phyloP scores from a whole-genome alignment of 2,113 vertebrate genomes.

The Antigone vipio region DNA sequence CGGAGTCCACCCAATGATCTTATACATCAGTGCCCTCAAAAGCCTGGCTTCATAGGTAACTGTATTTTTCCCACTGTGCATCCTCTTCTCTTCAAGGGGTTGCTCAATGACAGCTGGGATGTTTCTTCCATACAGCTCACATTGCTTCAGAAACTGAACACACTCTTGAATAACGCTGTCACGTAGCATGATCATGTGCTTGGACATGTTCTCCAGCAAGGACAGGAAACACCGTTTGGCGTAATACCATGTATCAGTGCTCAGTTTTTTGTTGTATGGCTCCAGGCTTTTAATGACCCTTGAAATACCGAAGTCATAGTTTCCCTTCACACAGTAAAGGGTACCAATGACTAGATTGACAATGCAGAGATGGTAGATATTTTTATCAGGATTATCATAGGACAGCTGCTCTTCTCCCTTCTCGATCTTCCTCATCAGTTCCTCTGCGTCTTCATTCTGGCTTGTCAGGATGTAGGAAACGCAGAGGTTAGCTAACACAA shows the following conservation, averaged over 20 bases:
- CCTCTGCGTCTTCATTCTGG: constrained; percentile 95
- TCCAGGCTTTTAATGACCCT: constrained; percentile 96
- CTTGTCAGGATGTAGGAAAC: constrained; percentile 96
- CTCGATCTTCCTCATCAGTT: constrained; percentile 95
- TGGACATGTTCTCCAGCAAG: constrained; percentile 95
- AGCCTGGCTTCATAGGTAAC: constrained; percentile 92
- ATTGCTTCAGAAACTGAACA: constrained; percentile 92
- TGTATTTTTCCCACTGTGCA: constrained; percentile 90
- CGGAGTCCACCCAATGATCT: constrained; percentile 86
- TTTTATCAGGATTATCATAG: constrained; percentile 89
- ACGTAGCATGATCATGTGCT: constrained; percentile 88
- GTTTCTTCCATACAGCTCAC: constrained; percentile 87
- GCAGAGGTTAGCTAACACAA: constrained; percentile 94
- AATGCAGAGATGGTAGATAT: constrained; percentile 94
- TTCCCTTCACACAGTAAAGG: constrained; percentile 94
- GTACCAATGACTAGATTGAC: constrained; percentile 98
- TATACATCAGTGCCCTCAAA: constrained; percentile 88
- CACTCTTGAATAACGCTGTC: constrained; percentile 88
- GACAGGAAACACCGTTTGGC: constrained; percentile 95
- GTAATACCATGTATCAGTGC: constrained; percentile 97
- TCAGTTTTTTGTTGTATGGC: constrained; percentile 93
- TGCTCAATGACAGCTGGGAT: constrained; percentile 90
- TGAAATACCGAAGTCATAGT: constrained; percentile 96
- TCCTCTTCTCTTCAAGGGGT: constrained; percentile 87
- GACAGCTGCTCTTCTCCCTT: constrained; percentile 94